Percentiles rank a stretch among this genome's conserved stretches.
Conservation (phyloP, 1,140 invertebrate genomes). For the Prorops nasuta region DNA sequence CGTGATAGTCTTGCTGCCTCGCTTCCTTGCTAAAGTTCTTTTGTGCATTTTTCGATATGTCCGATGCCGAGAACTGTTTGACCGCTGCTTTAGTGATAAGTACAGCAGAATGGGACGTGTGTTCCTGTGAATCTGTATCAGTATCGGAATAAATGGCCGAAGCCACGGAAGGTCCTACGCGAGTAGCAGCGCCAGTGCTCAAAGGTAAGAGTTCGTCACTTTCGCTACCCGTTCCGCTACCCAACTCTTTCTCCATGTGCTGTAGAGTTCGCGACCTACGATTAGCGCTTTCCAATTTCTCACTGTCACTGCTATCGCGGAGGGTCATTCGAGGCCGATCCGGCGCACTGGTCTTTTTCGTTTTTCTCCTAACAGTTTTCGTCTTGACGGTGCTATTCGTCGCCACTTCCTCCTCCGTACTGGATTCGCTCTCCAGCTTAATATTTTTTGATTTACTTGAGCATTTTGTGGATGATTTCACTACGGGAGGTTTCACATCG, state of each 20-base stretch:
- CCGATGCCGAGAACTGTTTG: constrained; percentile 69
- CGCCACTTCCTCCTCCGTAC: constrained; percentile 44
- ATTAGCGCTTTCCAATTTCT: constrained; percentile 33
- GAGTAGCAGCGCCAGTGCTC: constrained; percentile 42
- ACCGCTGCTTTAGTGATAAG: constrained; percentile 78
- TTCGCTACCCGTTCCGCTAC: constrained; percentile 64
- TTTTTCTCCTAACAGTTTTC: constrained; percentile 36
- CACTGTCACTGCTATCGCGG: constrained; percentile 45
- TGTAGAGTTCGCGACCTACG: constrained; percentile 60
- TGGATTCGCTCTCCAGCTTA: constrained; percentile 44
- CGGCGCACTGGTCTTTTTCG: constrained; percentile 41
- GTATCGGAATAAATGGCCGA: constrained; percentile 74
- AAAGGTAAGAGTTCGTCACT: constrained; percentile 73
- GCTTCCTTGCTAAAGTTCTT: constrained; percentile 29
- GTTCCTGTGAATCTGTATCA: constrained; percentile 68
- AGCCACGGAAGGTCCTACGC: constrained; percentile 45
- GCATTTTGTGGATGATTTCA: constrained; percentile 30
- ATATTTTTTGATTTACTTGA: constrained; percentile 22
- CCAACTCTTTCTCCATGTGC: constrained; percentile 71
- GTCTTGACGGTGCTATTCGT: constrained; percentile 23
- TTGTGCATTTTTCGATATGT: constrained; percentile 42
- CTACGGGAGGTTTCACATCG: constrained; percentile 46
- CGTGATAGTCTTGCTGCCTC: constrained; percentile 28
- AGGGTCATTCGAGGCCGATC: constrained; percentile 25
- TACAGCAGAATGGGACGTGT: constrained; percentile 53